These are phyloP conservation scores for Anodontia alba DNA, from an alignment of 2,888 invertebrate genomes.

Conservation along the genomic window DNA sequence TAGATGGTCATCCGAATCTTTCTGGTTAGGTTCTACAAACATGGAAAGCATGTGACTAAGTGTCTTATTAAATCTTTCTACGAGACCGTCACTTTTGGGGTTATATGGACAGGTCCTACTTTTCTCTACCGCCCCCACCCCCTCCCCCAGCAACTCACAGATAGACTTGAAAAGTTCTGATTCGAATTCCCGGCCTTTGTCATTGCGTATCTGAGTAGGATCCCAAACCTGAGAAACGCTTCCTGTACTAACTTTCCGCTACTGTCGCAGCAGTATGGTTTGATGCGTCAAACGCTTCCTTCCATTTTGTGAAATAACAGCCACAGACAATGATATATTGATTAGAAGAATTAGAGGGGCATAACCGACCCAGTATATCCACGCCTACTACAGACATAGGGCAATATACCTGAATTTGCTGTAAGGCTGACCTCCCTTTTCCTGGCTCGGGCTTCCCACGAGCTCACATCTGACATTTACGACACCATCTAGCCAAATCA, in stretches of 20 bases:
- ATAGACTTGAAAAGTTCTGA: conserved; percentile 25
- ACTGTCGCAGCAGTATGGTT: conserved; percentile 26
- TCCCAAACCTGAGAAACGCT: conserved; percentile 27
- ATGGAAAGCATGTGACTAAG: conserved; percentile 37
- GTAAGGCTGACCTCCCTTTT: conserved; percentile 15
- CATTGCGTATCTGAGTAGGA: conserved; percentile 29
- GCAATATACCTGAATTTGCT: conserved; percentile 18
- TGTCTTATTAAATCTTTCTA: conserved; percentile 49
- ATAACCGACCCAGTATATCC: conserved; percentile 29
- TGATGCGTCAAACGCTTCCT: conserved; percentile 26
- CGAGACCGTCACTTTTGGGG: conserved; percentile 55
- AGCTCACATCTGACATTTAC: conserved; percentile 5
- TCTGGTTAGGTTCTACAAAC: conserved; percentile 31
- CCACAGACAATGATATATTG: conserved; percentile 25
- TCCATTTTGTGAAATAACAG: conserved; percentile 30
- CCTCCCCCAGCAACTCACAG: conserved; percentile 29
- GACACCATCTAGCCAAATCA: conserved; percentile 14
- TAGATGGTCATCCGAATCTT: conserved; percentile 58
- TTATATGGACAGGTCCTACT: conserved; percentile 55
- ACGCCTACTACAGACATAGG: not conserved
- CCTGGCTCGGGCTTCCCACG: conserved; percentile 21
- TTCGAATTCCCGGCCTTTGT: conserved; percentile 36
- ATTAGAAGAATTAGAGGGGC: conserved; percentile 12
- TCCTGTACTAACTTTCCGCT: conserved; percentile 11
- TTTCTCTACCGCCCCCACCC: too few species aligned